A percentile compares a stretch with the other conserved stretches of the same genome.
Conservation (phyloP, 2,797 vertebrate genomes). For the Megaceryle alcyon region DNA sequence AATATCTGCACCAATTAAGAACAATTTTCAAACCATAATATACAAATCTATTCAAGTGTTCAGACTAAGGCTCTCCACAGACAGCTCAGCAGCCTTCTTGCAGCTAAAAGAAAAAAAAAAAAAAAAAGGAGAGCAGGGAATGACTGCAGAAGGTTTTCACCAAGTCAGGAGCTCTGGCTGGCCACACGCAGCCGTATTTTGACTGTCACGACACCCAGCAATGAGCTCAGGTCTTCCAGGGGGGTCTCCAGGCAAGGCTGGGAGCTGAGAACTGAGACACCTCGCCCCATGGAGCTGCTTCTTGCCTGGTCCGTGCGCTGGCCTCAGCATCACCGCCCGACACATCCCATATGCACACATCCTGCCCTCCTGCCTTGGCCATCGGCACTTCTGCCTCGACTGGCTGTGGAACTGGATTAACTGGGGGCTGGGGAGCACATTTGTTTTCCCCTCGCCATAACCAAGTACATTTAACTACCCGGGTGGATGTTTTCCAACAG, state of each 20-base stretch:
- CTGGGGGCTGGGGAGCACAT: rapidly evolving
- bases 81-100: background rate
- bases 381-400: rapidly evolving
- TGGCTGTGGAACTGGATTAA: rapidly evolving
- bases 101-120: background rate
- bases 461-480: background rate
- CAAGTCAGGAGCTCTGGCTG: background rate
- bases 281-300: background rate
- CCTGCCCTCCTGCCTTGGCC: rapidly evolving
- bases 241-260: background rate
- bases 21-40: slow-evolving; percentile 28
- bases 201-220: background rate
- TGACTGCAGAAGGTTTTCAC: background rate
- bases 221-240: background rate
- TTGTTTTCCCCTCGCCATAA: background rate
- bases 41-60: background rate
- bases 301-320: background rate
- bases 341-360: rapidly evolving
- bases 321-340: rapidly evolving
- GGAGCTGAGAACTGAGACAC: background rate
- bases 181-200: background rate
- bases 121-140: background rate
- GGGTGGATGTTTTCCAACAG: rapidly evolving
- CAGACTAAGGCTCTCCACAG: background rate
- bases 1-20: slow-evolving; percentile 39